Evolutionary conservation across 2,797 vertebrate species (phyloP).

Genomic region (Eospalax fontanierii): DNA sequence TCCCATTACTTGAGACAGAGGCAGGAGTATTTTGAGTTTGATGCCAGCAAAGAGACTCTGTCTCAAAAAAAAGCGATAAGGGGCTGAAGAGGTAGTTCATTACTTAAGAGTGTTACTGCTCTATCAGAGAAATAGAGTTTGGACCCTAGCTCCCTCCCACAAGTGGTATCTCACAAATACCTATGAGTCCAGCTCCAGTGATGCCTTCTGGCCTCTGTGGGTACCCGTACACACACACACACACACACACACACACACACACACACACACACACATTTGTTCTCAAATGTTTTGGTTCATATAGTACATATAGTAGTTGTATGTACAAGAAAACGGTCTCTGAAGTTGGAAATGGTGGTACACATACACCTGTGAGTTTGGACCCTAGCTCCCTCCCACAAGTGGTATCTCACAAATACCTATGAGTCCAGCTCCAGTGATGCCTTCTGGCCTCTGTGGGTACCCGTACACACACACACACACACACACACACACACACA

Average conservation of each 20-base stretch:
- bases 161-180: background rate
- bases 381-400: background rate
- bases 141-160: background rate
- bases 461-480: background rate
- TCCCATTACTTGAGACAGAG: background rate
- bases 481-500: background rate
- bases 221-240: background rate
- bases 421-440: background rate
- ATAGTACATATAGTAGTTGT: background rate
- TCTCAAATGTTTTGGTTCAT: slow-evolving; percentile 7
- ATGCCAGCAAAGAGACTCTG: background rate
- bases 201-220: too few relatives aligned
- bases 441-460: background rate
- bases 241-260: background rate
- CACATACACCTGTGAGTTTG: background rate
- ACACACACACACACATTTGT: slow-evolving; percentile 1
- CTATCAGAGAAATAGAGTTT: background rate
- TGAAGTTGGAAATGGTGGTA: background rate
- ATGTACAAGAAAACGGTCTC: background rate
- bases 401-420: background rate
- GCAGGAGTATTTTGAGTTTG: background rate
- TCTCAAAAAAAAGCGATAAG: background rate
- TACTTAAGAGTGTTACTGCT: background rate
- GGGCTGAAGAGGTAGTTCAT: background rate
- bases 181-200: background rate